Conservation (phyloP, 1,140 invertebrate genomes). For the Drosophila littoralis region DNA sequence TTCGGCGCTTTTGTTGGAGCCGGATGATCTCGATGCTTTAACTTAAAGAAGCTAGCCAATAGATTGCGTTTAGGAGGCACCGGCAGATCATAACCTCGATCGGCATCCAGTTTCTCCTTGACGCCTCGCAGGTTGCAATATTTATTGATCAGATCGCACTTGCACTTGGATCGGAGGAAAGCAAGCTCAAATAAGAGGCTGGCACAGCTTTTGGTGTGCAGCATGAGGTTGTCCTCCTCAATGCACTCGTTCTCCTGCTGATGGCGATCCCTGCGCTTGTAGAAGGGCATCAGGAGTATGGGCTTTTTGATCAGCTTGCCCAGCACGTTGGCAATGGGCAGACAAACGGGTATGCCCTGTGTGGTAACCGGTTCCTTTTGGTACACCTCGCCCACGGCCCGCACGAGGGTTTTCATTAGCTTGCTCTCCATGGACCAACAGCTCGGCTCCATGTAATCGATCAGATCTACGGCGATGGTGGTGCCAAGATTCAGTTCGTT, state of each 20-base stretch:
- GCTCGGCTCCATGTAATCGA: conserved; percentile 15
- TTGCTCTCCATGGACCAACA: conserved; percentile 10
- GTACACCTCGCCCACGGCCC: conserved; percentile 11
- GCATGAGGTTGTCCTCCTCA: neutral
- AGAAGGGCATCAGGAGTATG: conserved; percentile 39
- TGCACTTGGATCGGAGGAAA: conserved; percentile 15
- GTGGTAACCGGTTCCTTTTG: neutral
- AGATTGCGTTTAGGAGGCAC: neutral
- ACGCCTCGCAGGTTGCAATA: conserved; percentile 32
- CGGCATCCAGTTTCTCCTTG: conserved; percentile 3
- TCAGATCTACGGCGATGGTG: neutral
- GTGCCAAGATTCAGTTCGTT: conserved; percentile 7
- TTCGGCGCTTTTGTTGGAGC: too few species aligned
- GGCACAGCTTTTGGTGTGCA: conserved; percentile 32
- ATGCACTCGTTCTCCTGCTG: conserved; percentile 42
- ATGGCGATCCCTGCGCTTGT: conserved; percentile 13
- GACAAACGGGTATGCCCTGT: conserved; percentile 16
- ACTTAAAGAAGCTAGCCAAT: neutral
- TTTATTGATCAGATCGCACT: conserved; percentile 30
- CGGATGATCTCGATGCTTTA: too few species aligned
- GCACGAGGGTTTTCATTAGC: neutral
- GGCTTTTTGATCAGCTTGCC: conserved; percentile 25
- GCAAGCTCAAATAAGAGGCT: conserved; percentile 25
- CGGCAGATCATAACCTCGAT: neutral
- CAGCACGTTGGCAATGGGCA: conserved; percentile 47